phyloP scores from a whole-genome alignment of 2,113 vertebrate species.

The Carassius auratus region DNA sequence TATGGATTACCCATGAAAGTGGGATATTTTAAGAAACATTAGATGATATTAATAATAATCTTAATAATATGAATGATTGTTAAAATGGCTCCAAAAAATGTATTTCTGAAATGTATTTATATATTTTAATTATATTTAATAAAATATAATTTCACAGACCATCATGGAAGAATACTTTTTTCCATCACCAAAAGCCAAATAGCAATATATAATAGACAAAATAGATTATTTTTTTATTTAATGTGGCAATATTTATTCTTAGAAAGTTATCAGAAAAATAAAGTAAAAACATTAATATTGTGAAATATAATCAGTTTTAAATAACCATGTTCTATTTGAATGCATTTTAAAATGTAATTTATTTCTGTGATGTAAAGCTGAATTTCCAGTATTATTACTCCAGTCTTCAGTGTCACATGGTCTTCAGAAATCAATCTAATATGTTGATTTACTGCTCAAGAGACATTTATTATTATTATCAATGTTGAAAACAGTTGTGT shows the following conservation, averaged over 20 bases:
- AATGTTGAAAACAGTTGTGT: too few species aligned
- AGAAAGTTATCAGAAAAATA: too few species aligned
- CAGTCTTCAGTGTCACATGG: too few species aligned
- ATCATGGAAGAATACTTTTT: not conserved
- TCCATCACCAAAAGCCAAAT: not conserved
- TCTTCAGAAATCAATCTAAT: too few species aligned
- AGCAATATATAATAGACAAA: not conserved
- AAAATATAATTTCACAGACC: not conserved
- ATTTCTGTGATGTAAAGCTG: too few species aligned
- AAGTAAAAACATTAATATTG: not conserved
- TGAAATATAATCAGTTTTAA: too few species aligned
- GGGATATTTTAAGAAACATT: not conserved
- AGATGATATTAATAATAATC: not conserved
- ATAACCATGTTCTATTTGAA: not conserved
- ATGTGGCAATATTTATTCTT: too few species aligned
- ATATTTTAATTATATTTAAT: too few species aligned
- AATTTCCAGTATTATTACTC: not conserved
- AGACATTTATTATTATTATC: too few species aligned
- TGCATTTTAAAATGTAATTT: not conserved
- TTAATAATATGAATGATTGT: not conserved
- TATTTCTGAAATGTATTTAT: too few species aligned
- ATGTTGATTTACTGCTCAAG: too few species aligned
- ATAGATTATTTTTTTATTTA: not conserved
- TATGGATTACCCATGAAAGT: not conserved
- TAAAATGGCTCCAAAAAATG: not conserved